phyloP scores from a whole-genome alignment of 2,113 vertebrate species.

The Smithornis capensis region DNA sequence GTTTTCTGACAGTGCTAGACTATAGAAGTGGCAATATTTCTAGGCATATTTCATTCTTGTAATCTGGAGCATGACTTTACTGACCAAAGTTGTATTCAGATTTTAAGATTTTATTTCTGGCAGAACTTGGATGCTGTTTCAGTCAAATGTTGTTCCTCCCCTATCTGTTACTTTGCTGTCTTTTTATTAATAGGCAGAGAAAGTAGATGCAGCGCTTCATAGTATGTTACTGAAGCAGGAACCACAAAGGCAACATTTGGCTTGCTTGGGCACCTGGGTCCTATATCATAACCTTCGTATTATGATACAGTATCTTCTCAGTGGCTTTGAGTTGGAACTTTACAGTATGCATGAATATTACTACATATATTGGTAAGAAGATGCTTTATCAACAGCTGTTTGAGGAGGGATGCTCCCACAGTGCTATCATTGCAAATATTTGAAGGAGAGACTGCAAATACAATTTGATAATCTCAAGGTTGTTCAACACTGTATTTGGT shows the following conservation, averaged over 20 bases:
- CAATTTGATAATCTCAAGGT: not conserved
- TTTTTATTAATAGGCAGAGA: slow-evolving; percentile 84
- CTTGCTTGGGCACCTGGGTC: slow-evolving; percentile 97
- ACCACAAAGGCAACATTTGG: slow-evolving; percentile 94
- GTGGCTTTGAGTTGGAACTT: slow-evolving; percentile 96
- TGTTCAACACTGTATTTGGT: not conserved
- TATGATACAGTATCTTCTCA: slow-evolving; percentile 99
- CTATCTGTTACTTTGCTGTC: not conserved
- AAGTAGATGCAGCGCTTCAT: slow-evolving; percentile 95
- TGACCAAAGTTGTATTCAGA: not conserved
- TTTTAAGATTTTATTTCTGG: not conserved
- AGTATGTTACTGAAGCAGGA: slow-evolving; percentile 96
- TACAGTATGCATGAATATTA: slow-evolving; percentile 99
- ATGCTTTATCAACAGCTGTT: not conserved
- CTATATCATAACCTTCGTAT: slow-evolving; percentile 97
- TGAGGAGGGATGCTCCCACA: not conserved
- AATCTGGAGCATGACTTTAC: not conserved
- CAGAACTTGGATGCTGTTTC: not conserved
- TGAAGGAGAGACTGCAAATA: not conserved
- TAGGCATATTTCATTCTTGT: not conserved
- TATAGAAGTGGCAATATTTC: not conserved
- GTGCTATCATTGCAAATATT: not conserved
- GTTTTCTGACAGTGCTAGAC: not conserved
- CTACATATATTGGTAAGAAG: slow-evolving; percentile 95
- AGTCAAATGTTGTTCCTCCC: not conserved